These are phyloP conservation scores for Acanthacorydalis orientalis DNA, from an alignment of 2,888 invertebrate species.

Conservation along the genomic window DNA sequence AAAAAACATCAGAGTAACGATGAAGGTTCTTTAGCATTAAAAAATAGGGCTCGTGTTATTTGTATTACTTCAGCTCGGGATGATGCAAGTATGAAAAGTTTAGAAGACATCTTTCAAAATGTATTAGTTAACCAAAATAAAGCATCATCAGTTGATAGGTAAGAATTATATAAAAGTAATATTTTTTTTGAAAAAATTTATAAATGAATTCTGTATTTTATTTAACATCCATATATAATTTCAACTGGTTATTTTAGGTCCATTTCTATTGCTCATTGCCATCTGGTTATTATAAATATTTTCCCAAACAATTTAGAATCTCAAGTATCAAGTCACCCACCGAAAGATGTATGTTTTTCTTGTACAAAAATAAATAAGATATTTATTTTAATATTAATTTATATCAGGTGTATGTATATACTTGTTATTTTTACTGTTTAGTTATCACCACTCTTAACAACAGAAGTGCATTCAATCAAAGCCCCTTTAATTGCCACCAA, in stretches of 20 bases:
- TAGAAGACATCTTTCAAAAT: conserved; percentile 75
- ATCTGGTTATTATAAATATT: conserved; percentile 78
- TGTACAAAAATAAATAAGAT: no score
- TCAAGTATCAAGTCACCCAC: conserved; percentile 52
- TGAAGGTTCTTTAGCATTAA: conserved; percentile 22
- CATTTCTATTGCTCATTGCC: conserved; percentile 70
- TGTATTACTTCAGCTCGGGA: conserved; percentile 81
- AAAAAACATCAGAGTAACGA: conserved; percentile 31
- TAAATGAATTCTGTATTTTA: not conserved
- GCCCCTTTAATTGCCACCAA: conserved; percentile 59
- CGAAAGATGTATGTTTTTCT: conserved; percentile 37
- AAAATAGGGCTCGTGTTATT: conserved; percentile 61
- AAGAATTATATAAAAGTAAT: conserved; percentile 13
- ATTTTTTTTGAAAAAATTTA: not conserved
- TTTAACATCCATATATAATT: not conserved
- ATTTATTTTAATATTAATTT: no score
- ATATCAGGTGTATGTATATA: no score
- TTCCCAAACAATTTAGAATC: conserved; percentile 68
- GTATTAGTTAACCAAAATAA: conserved; percentile 71
- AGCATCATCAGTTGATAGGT: conserved; percentile 44
- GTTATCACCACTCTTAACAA: conserved; percentile 54
- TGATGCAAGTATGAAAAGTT: conserved; percentile 67
- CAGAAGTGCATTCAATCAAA: conserved; percentile 66
- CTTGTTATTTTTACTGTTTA: conserved; percentile 19
- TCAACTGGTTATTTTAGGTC: conserved; percentile 31